phyloP scores from a whole-genome alignment of 1,140 invertebrate species.

The Macrostomum lignano region DNA sequence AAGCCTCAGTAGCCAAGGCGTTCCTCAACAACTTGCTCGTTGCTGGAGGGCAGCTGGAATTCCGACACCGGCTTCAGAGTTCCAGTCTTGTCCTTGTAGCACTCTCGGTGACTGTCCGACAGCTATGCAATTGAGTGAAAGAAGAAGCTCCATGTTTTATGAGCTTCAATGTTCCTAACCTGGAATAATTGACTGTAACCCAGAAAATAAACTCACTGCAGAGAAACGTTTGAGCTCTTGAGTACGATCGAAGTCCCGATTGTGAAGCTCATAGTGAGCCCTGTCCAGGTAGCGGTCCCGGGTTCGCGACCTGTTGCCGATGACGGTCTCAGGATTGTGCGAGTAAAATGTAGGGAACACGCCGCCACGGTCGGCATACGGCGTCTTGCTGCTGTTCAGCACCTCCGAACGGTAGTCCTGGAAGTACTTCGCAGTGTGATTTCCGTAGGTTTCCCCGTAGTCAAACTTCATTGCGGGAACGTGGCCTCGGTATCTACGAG shows the following conservation, averaged over 20 bases:
- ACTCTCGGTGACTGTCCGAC: no score
- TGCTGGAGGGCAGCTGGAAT: no score
- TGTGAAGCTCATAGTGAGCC: constrained; percentile 2
- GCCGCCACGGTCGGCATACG: constrained; percentile 9
- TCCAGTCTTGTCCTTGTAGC: no score
- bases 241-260: not conserved
- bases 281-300: not conserved
- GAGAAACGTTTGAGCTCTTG: constrained; percentile 1
- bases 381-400: constrained; percentile 18
- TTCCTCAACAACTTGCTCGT: no score
- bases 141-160: no score
- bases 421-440: constrained; percentile 25
- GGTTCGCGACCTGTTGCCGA: not conserved
- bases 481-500: constrained; percentile 25
- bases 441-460: constrained; percentile 28
- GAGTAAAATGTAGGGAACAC: constrained; percentile 2
- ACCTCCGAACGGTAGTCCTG: constrained; percentile 23
- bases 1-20: no score
- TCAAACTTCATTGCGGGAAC: constrained; percentile 27
- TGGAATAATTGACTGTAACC: no score
- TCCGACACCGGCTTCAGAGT: no score
- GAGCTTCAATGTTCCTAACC: no score
- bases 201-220: constrained; percentile 2
- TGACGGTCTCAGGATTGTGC: constrained; percentile 1
- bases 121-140: no score